These are phyloP conservation scores for Apostichopus japonicus DNA, from an alignment of 35 echinoderm and acorn worm genomes.

Conservation along the genomic window DNA sequence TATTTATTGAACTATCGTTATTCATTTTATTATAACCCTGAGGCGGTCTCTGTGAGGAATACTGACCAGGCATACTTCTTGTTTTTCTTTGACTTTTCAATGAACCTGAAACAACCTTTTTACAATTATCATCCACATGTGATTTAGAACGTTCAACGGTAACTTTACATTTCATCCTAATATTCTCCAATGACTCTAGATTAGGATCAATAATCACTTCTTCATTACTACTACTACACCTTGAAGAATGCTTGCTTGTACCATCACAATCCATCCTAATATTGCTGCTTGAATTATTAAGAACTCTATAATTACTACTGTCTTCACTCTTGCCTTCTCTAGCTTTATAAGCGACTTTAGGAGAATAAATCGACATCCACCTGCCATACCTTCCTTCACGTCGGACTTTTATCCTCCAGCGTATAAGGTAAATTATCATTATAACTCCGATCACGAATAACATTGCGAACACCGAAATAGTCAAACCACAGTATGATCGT, in stretches of 20 bases:
- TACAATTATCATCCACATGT: not conserved
- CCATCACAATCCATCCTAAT: not conserved
- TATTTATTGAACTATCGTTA: not conserved
- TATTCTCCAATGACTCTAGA: not conserved
- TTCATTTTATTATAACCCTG: not conserved
- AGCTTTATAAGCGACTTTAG: not conserved
- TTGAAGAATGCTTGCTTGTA: not conserved
- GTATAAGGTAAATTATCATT: not conserved
- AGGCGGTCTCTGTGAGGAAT: not conserved
- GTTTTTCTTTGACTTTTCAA: not conserved
- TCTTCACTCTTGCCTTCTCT: not conserved
- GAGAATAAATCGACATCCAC: conserved; percentile 18
- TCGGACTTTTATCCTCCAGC: not conserved
- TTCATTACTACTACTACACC: not conserved
- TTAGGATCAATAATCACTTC: not conserved
- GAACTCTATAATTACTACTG: not conserved
- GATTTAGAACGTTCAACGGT: not conserved
- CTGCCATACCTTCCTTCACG: not conserved
- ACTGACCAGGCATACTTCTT: not conserved
- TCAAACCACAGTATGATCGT: not conserved
- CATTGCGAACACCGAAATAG: not conserved
- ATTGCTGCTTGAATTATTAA: not conserved
- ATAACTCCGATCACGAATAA: not conserved
- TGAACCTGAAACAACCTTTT: not conserved
- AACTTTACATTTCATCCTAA: not conserved